Evolutionary conservation across 2,797 vertebrate species (phyloP).

Genomic region (Lagocephalus sceleratus): DNA sequence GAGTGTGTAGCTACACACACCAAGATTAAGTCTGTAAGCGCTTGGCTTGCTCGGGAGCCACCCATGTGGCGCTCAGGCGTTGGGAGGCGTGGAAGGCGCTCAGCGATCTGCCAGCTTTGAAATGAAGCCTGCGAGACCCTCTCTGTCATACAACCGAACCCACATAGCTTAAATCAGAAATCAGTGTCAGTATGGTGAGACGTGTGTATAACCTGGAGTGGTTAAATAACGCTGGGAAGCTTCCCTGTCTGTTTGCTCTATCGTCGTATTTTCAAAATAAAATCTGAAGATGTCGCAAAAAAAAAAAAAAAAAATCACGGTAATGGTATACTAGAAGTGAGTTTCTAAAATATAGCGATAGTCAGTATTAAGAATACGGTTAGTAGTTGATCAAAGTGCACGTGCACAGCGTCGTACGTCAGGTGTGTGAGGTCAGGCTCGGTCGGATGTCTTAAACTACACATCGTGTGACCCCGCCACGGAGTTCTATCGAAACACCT

Average conservation of each 20-base stretch:
- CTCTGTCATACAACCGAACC: too few relatives aligned
- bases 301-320: too few relatives aligned
- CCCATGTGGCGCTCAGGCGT: neutral
- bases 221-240: too few relatives aligned
- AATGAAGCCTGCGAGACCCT: too few relatives aligned
- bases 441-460: conserved; percentile 19
- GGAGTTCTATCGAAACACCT: neutral
- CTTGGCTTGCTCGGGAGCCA: conserved; percentile 6
- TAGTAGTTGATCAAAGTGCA: neutral
- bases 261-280: neutral
- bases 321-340: too few relatives aligned
- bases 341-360: too few relatives aligned
- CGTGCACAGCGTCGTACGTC: neutral
- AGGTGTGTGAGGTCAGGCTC: conserved; percentile 2
- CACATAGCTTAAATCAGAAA: too few relatives aligned
- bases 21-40: neutral
- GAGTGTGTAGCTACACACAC: neutral
- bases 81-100: neutral
- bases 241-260: neutral
- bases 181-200: too few relatives aligned
- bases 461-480: conserved; percentile 18
- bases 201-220: too few relatives aligned
- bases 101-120: too few relatives aligned
- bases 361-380: neutral
- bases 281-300: too few relatives aligned